Base-by-base conservation (phyloP, 2,797 vertebrate species). In the Squalus acanthias region DNA sequence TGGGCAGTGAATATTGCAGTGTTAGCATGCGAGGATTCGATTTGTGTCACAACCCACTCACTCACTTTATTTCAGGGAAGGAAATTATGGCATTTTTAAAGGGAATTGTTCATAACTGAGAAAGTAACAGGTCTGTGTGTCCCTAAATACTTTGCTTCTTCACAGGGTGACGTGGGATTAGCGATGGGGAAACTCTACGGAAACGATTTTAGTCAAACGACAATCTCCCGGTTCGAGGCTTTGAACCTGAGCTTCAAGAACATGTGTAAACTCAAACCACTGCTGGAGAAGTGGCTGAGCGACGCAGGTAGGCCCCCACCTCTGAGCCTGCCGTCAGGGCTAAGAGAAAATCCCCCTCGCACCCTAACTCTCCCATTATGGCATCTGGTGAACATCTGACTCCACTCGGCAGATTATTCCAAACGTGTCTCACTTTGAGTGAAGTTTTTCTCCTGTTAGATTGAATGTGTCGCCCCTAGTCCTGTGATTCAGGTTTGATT, bases 171-270 rank as follows among this genome's bases (percentile, higher is more conserved):
- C 0, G 99, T 99, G 9, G 99, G 99, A 33, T 97, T 99, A 63
- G 99, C 99, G 0, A 99, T 99, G 99, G 99, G 99, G 50, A 99
- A 99, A 97, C 98, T 99, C 3, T 99, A 99, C 0, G 99, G 99
- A 29, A 99, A 99, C 0, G 99, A 99, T 96, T 99, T 99, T 98
- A 99, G 99, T 97, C 99, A 99, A 98, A 99, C 99, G 0, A 99
- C 99, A 3, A 99, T 99, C 96, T 99, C 99, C 0, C 98, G 99
- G 89, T 99, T 99, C 0, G 99, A 99, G 97, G 99, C 99, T 1
- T 99, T 99, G 89, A 99, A 99, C 97, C 98, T 99, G 67, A 99
- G 99, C 97, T 99, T 99, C 97, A 99, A 99, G 97, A 99, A 99
- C 97, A 99, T 99, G 99, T 99, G 99, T 98, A 99, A 99, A 97